Conservation (phyloP, 2,797 vertebrate species). For the Kryptolebias ocellatus region DNA sequence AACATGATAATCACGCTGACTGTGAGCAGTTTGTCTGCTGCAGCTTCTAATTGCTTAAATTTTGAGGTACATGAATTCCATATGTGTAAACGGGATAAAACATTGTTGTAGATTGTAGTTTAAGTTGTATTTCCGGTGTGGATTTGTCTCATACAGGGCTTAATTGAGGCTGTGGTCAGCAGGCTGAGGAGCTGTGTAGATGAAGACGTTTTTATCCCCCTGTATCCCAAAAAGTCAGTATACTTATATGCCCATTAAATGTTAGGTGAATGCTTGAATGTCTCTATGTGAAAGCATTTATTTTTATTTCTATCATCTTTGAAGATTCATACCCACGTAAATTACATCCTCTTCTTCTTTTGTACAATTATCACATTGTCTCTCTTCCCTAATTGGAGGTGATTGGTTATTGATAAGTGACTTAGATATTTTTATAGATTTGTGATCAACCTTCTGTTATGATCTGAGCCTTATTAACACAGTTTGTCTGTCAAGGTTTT, state of each 20-base stretch:
- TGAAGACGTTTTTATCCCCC: conserved; percentile 93
- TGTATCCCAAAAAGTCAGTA: conserved; percentile 89
- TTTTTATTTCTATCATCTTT: background rate
- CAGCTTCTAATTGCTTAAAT: background rate
- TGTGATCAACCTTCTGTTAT: background rate
- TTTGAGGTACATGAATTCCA: background rate
- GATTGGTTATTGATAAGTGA: background rate
- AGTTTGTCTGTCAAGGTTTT: conserved; percentile 61
- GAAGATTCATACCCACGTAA: no score
- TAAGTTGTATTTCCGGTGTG: conserved; percentile 9
- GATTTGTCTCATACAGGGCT: conserved; percentile 75
- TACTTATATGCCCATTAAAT: background rate
- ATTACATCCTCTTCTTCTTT: no score
- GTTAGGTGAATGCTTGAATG: background rate
- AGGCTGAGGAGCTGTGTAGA: conserved; percentile 89
- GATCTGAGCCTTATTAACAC: background rate
- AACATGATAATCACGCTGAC: background rate
- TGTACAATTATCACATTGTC: no score
- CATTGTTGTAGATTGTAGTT: background rate
- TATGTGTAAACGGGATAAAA: background rate
- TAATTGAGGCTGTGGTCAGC: conserved; percentile 78
- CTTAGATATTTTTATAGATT: background rate
- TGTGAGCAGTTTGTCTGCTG: background rate
- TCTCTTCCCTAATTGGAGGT: background rate
- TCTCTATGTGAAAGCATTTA: background rate